These are phyloP conservation scores for Crambe crambe DNA, from an alignment of 37 sponge, comb jelly and placozoan species.

Conservation along the genomic window DNA sequence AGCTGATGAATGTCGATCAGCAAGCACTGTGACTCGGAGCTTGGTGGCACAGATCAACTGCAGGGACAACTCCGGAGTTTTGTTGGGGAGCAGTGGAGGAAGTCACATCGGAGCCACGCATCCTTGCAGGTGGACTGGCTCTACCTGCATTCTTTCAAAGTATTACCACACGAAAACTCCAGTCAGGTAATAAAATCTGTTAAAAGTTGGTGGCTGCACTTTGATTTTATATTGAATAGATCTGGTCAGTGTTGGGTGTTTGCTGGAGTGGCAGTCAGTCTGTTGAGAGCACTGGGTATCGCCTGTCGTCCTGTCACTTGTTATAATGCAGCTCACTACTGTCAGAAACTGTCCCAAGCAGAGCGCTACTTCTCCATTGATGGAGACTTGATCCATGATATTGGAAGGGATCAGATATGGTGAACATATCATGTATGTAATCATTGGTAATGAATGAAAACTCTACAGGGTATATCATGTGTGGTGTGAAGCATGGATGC, in stretches of 20 bases:
- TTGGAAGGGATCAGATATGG: conserved; percentile 51
- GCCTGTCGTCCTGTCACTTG: conserved; percentile 81
- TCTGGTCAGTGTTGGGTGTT: conserved; percentile 85
- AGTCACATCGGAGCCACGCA: conserved; percentile 49
- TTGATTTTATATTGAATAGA: conserved; percentile 32
- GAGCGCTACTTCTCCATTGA: conserved; percentile 58
- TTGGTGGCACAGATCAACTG: conserved; percentile 30
- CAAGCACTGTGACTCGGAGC: conserved; percentile 28
- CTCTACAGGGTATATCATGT: conserved; percentile 80
- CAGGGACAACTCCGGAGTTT: conserved; percentile 12
- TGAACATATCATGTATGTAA: no score
- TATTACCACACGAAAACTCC: conserved; percentile 53
- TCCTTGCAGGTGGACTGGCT: conserved; percentile 78
- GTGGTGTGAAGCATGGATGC: conserved; percentile 83
- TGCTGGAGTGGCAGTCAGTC: conserved; percentile 74
- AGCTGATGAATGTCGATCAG: conserved; percentile 64
- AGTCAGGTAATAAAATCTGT: conserved; percentile 46
- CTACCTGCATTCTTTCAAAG: conserved; percentile 57
- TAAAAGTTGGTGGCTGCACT: no score
- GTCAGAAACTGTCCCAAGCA: conserved; percentile 35
- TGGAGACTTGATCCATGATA: conserved; percentile 52
- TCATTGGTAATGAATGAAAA: no score
- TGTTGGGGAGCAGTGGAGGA: conserved; percentile 3
- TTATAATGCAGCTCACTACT: conserved; percentile 71
- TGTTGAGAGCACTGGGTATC: conserved; percentile 79